Conservation (phyloP, 2,888 invertebrate genomes). For the Zhuqinia jingwanae region DNA sequence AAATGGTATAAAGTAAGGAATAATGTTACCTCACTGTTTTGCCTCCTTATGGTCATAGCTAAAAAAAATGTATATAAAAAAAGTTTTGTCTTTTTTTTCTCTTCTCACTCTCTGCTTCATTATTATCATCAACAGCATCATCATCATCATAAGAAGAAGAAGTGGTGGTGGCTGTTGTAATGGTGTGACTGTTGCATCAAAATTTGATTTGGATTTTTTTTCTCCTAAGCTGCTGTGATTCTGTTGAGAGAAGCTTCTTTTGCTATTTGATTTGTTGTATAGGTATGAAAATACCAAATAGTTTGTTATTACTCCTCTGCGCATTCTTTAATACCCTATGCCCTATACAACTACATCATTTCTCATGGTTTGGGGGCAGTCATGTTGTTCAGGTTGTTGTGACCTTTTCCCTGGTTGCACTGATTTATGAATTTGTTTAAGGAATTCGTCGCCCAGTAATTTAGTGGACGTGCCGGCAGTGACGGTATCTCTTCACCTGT, state of each 20-base stretch:
- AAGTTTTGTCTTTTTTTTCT: conserved; percentile 11
- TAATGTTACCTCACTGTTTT: conserved; percentile 46
- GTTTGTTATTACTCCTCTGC: background rate
- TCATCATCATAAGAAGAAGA: conserved; percentile 31
- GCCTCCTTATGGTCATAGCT: conserved; percentile 58
- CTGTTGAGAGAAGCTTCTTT: conserved; percentile 52
- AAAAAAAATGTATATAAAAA: too few species aligned
- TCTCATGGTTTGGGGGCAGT: conserved; percentile 68
- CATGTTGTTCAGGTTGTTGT: conserved; percentile 75
- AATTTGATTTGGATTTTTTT: conserved; percentile 48
- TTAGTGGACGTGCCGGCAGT: conserved; percentile 79
- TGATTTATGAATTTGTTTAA: conserved; percentile 79
- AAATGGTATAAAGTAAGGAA: background rate
- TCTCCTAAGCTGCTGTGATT: conserved; percentile 9
- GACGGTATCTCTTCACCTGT: conserved; percentile 77
- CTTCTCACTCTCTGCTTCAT: conserved; percentile 2
- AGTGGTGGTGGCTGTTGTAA: conserved; percentile 29
- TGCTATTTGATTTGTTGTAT: conserved; percentile 55
- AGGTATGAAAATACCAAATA: background rate
- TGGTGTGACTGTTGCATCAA: conserved; percentile 62
- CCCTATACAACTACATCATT: conserved; percentile 20
- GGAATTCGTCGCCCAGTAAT: conserved; percentile 80
- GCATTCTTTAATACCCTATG: conserved; percentile 45
- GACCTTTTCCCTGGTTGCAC: conserved; percentile 77
- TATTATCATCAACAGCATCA: conserved; percentile 24